Percentiles rank a stretch among this genome's conserved stretches.
These are phyloP conservation scores for Echinarachnius parma DNA, from an alignment of 53 echinoderm and acorn worm genomes.

Conservation along the genomic window DNA sequence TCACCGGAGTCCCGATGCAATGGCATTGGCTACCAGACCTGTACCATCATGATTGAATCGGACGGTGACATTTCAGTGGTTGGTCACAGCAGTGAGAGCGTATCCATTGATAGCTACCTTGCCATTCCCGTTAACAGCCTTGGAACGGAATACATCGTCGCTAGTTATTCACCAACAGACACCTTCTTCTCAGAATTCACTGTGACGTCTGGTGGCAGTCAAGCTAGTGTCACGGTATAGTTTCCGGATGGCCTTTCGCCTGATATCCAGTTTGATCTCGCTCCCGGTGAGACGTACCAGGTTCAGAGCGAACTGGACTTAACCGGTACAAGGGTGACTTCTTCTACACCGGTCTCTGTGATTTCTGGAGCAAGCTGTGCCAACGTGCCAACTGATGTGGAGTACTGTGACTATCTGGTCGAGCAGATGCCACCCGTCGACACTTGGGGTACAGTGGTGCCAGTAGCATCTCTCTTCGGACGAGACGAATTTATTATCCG, in stretches of 20 bases:
- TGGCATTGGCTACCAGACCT: slow-evolving; percentile 46
- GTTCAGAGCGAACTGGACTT: slow-evolving; percentile 63
- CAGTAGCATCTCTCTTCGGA: slow-evolving; percentile 58
- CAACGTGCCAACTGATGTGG: slow-evolving; percentile 43
- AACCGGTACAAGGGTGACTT: slow-evolving; percentile 53
- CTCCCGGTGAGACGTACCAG: slow-evolving; percentile 54
- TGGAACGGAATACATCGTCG: slow-evolving; percentile 67
- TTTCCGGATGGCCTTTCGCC: slow-evolving; percentile 8
- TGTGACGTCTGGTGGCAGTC: slow-evolving; percentile 40
- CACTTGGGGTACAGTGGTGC: slow-evolving; percentile 62
- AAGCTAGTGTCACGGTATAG: slow-evolving; percentile 40
- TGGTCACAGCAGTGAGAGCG: slow-evolving; percentile 47
- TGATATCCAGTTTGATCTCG: slow-evolving; percentile 41
- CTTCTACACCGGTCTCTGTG: slow-evolving; percentile 61
- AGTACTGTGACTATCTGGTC: slow-evolving; percentile 66
- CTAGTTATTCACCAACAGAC: slow-evolving; percentile 54
- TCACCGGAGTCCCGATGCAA: slow-evolving; percentile 21
- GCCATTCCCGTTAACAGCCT: slow-evolving; percentile 61
- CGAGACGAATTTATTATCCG: slow-evolving; percentile 54
- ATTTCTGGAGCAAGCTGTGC: slow-evolving; percentile 63
- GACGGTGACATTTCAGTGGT: slow-evolving; percentile 29
- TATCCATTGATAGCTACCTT: slow-evolving; percentile 57
- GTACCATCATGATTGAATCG: not conserved
- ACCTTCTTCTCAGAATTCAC: slow-evolving; percentile 59
- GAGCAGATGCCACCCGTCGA: slow-evolving; percentile 74